Conservation (phyloP, 2,113 vertebrate species). For the Perca schrenkii region DNA sequence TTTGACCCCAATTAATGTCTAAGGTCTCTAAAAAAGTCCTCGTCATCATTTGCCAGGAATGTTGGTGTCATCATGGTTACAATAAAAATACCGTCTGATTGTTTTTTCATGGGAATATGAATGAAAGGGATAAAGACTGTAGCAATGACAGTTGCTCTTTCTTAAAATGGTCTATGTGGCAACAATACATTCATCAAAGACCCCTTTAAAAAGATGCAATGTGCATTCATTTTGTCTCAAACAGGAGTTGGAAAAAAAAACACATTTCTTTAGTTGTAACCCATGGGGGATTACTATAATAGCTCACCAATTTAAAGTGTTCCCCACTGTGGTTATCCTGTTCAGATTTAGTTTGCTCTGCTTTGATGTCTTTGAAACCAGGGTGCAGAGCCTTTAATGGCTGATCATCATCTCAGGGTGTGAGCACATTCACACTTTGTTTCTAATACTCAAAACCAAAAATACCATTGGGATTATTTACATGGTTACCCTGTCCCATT, state of each 20-base stretch:
- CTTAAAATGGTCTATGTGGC: not conserved
- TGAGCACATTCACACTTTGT: not conserved
- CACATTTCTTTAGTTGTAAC: not conserved
- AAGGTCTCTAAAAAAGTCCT: too few relatives aligned
- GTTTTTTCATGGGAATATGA: not conserved
- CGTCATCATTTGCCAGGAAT: too few relatives aligned
- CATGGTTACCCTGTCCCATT: not conserved
- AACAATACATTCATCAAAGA: not conserved
- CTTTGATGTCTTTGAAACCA: slow-evolving; percentile 10
- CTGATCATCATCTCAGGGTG: not conserved
- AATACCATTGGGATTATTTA: not conserved
- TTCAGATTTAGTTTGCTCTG: slow-evolving; percentile 9
- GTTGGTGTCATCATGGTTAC: too few relatives aligned
- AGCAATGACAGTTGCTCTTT: not conserved
- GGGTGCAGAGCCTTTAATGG: not conserved
- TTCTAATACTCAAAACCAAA: not conserved
- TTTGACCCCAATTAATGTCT: too few relatives aligned
- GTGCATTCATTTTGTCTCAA: not conserved
- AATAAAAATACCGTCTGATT: too few relatives aligned
- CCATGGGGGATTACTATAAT: not conserved
- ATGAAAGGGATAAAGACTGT: not conserved
- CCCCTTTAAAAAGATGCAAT: not conserved
- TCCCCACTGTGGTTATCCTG: not conserved
- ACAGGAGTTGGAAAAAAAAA: not conserved
- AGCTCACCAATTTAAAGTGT: slow-evolving; percentile 2